Base-by-base conservation (phyloP, 2,797 vertebrate genomes). In the Naso thynnoides region DNA sequence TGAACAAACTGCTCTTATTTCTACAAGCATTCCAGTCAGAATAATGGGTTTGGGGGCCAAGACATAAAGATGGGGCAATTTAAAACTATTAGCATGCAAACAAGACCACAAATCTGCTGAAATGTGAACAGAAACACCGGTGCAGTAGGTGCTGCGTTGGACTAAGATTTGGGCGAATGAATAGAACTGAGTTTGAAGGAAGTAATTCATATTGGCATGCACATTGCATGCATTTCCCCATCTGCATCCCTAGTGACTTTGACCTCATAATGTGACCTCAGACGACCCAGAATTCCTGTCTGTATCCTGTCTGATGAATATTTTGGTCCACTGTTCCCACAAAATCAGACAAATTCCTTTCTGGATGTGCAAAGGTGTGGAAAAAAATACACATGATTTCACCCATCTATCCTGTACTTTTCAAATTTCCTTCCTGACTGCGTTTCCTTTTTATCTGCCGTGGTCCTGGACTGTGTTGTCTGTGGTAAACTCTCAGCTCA, bases 211-310 rank as follows among this genome's bases (percentile, higher is more conserved):
- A 70, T 26, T 41, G 72, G 74, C 41, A 63, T 10, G 10, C 11
- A 56, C 44, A 36, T 75, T 78, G 73, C 48, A 50, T 38, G 61
- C 24, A 13, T 60, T 58, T 62, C 31, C 67, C 48, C 58, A 48
- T 29, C 2, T 7, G 38, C 70, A 31, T 45, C 33, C 21, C 42
- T 29, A 14, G 36, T 2, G 8, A 63, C 41, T 50, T 41, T 48
- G 42, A 71, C 75, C 33, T 33, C 33, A 33, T 10, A 33, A 9
- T 33, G 33, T 33, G 33, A 33, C 33, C 60, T 27, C 67, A 60
- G 39, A 70, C 18, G 63, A 78, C 76, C 73, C 68, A 62, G 49
- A 80, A 80, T 78, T 73, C 73, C 73, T n/a, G 54, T 55, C 62
- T 39, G 33, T 33, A 64, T 80, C 63, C 55, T 27, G 18, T 76